Conservation (phyloP, 2,888 invertebrate genomes). For the Theristus sp. region DNA sequence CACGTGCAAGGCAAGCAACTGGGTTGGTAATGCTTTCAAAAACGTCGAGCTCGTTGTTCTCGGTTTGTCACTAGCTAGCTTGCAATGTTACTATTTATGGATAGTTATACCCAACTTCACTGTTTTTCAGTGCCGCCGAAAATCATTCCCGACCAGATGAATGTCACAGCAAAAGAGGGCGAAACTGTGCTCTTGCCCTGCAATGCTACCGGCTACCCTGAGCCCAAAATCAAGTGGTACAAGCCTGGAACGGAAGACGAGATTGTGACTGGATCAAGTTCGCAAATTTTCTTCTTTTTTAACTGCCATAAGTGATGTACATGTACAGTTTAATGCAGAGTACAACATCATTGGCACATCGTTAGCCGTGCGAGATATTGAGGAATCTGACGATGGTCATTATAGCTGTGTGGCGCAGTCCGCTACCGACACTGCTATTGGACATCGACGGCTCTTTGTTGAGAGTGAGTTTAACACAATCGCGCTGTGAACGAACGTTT, state of each 20-base stretch:
- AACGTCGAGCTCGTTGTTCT: conserved; percentile 41
- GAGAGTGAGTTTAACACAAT: not conserved
- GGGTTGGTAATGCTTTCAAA: conserved; percentile 38
- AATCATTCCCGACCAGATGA: conserved; percentile 16
- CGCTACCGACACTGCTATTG: conserved; percentile 27
- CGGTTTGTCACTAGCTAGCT: conserved; percentile 36
- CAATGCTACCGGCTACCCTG: conserved; percentile 33
- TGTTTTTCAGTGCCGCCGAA: conserved; percentile 22
- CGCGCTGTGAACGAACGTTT: conserved; percentile 7
- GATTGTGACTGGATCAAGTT: not conserved
- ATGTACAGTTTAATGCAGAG: conserved; percentile 12
- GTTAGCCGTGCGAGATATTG: conserved; percentile 19
- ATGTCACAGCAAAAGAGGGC: conserved; percentile 29
- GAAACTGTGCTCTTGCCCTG: conserved; percentile 33
- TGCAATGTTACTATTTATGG: not conserved
- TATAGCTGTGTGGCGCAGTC: conserved; percentile 31
- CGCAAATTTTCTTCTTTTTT: conserved; percentile 13
- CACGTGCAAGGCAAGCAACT: conserved; percentile 41
- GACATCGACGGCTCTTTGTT: conserved; percentile 16
- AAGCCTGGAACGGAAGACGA: conserved; percentile 13
- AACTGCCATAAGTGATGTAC: not conserved
- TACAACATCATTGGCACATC: conserved; percentile 23
- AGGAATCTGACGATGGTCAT: conserved; percentile 20
- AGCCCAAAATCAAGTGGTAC: conserved; percentile 32
- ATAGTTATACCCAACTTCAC: too few species aligned